phyloP scores from a whole-genome alignment of 2,797 vertebrate genomes.

The Anguilla pacifica region DNA sequence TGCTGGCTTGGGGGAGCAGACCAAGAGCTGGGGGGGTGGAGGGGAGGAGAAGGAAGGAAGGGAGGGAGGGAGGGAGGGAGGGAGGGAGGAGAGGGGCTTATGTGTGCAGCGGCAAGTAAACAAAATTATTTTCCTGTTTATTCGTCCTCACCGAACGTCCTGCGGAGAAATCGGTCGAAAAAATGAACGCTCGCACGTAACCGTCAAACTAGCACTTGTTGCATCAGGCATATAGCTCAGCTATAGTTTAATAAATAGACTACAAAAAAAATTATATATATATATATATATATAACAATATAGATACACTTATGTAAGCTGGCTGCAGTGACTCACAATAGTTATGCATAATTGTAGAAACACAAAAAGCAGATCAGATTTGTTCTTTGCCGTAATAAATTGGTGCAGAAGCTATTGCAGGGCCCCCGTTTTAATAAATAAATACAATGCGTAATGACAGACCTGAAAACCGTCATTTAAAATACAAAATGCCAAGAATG shows the following conservation, averaged over 20 bases:
- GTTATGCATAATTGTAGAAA: background rate
- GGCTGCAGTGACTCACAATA: background rate
- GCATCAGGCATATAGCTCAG: background rate
- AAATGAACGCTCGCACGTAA: background rate
- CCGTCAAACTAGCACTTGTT: background rate
- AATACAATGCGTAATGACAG: background rate
- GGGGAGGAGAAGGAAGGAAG: too few relatives aligned
- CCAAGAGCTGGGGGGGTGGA: too few relatives aligned
- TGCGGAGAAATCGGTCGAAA: background rate
- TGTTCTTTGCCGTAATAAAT: background rate
- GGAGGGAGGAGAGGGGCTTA: background rate
- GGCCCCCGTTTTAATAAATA: background rate
- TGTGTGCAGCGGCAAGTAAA: background rate
- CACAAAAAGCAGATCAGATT: background rate
- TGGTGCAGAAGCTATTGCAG: background rate
- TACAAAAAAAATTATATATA: background rate
- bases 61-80: background rate
- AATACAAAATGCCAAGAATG: background rate
- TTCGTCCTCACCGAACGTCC: background rate
- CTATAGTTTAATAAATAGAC: background rate
- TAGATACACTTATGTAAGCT: background rate
- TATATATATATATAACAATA: too few relatives aligned
- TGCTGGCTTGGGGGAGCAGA: background rate
- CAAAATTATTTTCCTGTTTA: conserved; percentile 1
- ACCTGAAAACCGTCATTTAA: background rate